Evolutionary conservation across 2,888 invertebrate species (phyloP), one percentile per base, ranked within the genome.

Genomic region (Patella caerulea): DNA sequence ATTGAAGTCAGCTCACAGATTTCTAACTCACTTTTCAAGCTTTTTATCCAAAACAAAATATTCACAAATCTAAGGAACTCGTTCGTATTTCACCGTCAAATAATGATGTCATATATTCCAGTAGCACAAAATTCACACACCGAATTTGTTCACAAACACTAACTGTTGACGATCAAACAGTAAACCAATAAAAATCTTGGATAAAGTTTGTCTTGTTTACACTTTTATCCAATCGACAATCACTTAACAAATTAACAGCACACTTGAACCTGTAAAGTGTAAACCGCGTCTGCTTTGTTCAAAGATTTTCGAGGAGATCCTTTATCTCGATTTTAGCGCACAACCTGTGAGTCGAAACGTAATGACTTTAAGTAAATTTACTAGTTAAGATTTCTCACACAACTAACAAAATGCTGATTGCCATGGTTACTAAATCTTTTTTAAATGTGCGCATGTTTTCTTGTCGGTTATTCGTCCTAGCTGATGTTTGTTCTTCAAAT

Each of bases 341-440:
- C 45, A 45, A 45, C 9, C 9, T 45, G 45, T 45, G 45, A 45
- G 45, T 9, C 45, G 45, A 7, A 45, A 9, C 14, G 65, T 3
- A 65, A 24, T 24, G 19, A 65, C 19, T 65, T 24, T 24, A 19
- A 24, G 19, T 24, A 65, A 24, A 65, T 65, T 19, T 65, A 19
- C 65, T 65, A 24, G 65, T 65, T 65, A 65, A 19, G 24, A 65
- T 24, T 65, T 65, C 24, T 65, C 65, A 65, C 65, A 65, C 65
- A 24, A 24, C 24, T 65, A 24, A 65, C 65, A 14, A 24, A 19
- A 65, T 65, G 65, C 14, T 3, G 65, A 24, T 65, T 65, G 19
- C 65, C 65, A 24, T 65, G 65, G 65, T 65, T 12, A 65, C 65
- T 65, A 65, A 65, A 14, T 24, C 65, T 65, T 65, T 65, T 65